These are phyloP conservation scores for Hydraecia micacea DNA, from an alignment of 2,888 invertebrate species.

Conservation along the genomic window DNA sequence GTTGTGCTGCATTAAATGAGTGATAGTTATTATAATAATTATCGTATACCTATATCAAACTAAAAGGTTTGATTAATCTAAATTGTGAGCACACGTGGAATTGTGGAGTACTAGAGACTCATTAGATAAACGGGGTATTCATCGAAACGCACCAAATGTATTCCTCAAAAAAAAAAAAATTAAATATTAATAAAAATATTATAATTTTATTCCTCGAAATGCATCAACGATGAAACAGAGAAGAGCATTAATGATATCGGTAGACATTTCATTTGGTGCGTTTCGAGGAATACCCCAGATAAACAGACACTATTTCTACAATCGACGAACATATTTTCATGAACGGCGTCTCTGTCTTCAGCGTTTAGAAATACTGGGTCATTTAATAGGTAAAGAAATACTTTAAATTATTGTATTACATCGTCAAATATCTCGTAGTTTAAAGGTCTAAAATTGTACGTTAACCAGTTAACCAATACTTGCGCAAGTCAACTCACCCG, in stretches of 20 bases:
- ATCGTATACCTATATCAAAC: slow-evolving; percentile 44
- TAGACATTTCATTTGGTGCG: no score
- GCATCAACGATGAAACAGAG: no score
- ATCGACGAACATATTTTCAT: slow-evolving; percentile 10
- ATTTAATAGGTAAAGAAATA: not conserved
- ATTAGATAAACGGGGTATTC: no score
- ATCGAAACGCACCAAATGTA: no score
- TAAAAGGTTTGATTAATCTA: slow-evolving; percentile 50
- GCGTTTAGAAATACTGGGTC: not conserved
- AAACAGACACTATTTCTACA: not conserved
- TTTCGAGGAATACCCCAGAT: no score
- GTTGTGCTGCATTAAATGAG: slow-evolving; percentile 51
- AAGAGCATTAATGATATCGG: no score
- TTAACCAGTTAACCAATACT: slow-evolving; percentile 24
- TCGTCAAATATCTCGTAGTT: not conserved
- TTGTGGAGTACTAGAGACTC: slow-evolving; percentile 8
- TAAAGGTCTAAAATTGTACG: slow-evolving; percentile 7
- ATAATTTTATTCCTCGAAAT: no score
- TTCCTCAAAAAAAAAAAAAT: no score
- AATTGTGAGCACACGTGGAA: slow-evolving; percentile 29
- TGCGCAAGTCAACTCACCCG: slow-evolving; percentile 40
- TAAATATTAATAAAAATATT: no score
- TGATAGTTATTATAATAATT: slow-evolving; percentile 50
- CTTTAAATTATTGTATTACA: not conserved
- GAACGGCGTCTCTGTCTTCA: not conserved